Conservation (phyloP, 2,113 vertebrate genomes). For the Hyperopisus bebe region DNA sequence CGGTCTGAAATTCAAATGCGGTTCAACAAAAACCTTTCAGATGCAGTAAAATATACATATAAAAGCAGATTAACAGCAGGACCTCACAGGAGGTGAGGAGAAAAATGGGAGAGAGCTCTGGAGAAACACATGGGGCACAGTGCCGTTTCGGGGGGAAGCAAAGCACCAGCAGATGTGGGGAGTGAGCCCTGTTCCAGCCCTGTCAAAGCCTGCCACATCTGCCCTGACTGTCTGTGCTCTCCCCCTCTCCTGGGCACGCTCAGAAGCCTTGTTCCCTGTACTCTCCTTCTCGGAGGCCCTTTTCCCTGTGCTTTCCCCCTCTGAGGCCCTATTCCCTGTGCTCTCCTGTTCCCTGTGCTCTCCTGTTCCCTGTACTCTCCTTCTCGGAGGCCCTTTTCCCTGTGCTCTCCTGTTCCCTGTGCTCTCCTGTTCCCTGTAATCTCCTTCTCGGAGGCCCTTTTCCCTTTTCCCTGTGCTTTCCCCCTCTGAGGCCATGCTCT, state of each 20-base stretch:
- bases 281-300: neutral
- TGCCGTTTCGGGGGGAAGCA: neutral
- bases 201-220: neutral
- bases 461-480: neutral
- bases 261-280: neutral
- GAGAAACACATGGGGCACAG: neutral
- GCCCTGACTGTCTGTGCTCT: neutral
- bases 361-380: neutral
- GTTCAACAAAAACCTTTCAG: neutral
- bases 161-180: neutral
- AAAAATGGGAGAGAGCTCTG: neutral
- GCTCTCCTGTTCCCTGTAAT: neutral
- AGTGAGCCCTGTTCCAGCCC: neutral
- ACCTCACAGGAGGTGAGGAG: neutral
- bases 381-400: neutral
- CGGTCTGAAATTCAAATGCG: neutral
- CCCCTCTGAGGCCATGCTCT: no score
- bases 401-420: neutral
- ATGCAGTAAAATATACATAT: neutral
- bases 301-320: neutral
- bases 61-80: neutral
- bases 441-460: neutral
- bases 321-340: neutral
- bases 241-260: neutral
- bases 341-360: neutral